Conservation (phyloP, 2,888 invertebrate species). For the Pseudococcus longispinus region DNA sequence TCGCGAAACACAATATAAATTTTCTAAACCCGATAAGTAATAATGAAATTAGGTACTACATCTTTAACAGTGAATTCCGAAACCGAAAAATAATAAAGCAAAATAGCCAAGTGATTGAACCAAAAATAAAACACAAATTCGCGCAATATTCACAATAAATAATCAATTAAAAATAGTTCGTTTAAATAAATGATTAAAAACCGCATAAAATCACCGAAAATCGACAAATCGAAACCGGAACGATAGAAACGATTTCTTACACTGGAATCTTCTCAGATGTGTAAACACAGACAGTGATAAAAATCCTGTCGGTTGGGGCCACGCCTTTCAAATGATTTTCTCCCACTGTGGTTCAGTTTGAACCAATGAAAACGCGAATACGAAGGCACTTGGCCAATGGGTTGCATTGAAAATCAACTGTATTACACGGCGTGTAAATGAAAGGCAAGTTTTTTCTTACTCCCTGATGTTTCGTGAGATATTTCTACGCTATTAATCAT, state of each 20-base stretch:
- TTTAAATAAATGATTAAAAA: neutral
- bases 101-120: neutral
- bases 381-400: neutral
- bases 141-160: neutral
- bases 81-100: neutral
- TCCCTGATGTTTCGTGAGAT: conserved; percentile 28
- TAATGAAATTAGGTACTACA: neutral
- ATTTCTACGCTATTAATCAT: conserved; percentile 39
- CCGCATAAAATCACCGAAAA: neutral
- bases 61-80: neutral
- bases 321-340: conserved; percentile 51
- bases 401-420: conserved; percentile 13
- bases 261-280: neutral
- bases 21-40: too few relatives aligned
- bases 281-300: conserved; percentile 37
- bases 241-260: conserved; percentile 32
- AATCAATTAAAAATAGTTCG: neutral
- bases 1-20: neutral
- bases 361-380: neutral
- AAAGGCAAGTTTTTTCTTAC: conserved; percentile 9
- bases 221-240: conserved; percentile 40
- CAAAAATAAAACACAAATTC: neutral
- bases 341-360: neutral
- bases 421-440: conserved; percentile 31
- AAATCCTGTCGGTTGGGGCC: conserved; percentile 14